Base-by-base conservation (phyloP, 2,888 invertebrate species). In the Sesamia inferens region DNA sequence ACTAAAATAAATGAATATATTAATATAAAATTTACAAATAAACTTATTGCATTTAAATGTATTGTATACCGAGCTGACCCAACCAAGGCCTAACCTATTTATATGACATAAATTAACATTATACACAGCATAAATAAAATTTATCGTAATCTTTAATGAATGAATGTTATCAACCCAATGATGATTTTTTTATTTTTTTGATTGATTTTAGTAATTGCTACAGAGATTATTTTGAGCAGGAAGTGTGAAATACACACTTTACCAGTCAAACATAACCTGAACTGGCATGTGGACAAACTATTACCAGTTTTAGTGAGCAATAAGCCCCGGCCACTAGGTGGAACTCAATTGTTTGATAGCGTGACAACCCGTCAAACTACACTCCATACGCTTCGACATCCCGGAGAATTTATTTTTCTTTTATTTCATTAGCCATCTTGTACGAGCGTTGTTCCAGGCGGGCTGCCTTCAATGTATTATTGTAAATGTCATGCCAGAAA, bases 51-150 rank as follows among this genome's bases (percentile, higher is more conserved):
- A 82, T 73, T 57, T 58, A 66, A 54, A 61, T 64, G 31, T 68
- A 73, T 65, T 64, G 31, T 68, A 73, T 63, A 74, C 62, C 5
- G 16, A 74, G 47, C 61, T 74, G 71, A 85, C 80, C 80, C 80
- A 74, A 72, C 47, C 85, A 84, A 84, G 84, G 83, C 31, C 76
- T 81, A 74, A 83, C 61, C 74, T 68, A 76, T 80, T 73, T 78
- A 80, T 78, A 74, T 85, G 59, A 83, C 72, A 70, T 72, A 82
- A 6, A 39, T 4, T 77, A 64, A 64, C 80, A 71, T 71, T 85
- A 83, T 82, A 71, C 67, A 71, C 39, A 5, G 59, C 66, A 85
- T 85, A 69, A 71, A 83, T 85, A 80, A 80, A 74, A 68, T 47
- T 76, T 39, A 55, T 68, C 64, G 62, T 73, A 79, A 83, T 80